phyloP scores from a whole-genome alignment of 1,140 invertebrate species.

The Hylyphantes graminicola region DNA sequence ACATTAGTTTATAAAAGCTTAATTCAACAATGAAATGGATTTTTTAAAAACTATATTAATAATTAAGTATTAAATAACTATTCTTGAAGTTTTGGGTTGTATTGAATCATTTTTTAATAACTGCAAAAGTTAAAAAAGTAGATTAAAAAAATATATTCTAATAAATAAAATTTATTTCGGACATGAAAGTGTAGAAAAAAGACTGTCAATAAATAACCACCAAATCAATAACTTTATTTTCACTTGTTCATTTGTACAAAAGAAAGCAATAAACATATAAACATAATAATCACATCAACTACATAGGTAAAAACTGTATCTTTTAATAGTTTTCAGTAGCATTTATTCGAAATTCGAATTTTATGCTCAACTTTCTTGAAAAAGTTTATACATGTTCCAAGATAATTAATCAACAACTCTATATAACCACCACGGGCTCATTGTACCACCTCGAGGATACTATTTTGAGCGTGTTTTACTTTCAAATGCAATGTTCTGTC shows the following conservation, averaged over 20 bases:
- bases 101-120: neutral
- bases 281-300: constrained; percentile 39
- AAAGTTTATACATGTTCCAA: neutral
- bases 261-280: constrained; percentile 27
- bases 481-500: constrained; percentile 3
- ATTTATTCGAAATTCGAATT: neutral
- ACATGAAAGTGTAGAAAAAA: neutral
- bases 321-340: constrained; percentile 18
- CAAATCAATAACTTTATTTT: constrained; percentile 48
- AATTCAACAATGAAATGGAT: too few relatives aligned
- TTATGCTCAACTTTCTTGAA: neutral
- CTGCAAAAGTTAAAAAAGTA: neutral
- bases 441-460: neutral
- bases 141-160: neutral
- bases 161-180: neutral
- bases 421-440: neutral
- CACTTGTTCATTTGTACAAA: constrained; percentile 56
- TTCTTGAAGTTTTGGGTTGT: neutral
- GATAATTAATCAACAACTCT: neutral
- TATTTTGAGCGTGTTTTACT: neutral
- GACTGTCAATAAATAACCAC: constrained; percentile 4
- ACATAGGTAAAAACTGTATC: constrained; percentile 27
- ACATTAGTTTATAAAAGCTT: too few relatives aligned
- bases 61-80: too few relatives aligned
- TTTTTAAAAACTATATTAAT: too few relatives aligned